These are phyloP conservation scores for Melangyna quadrimaculata DNA, from an alignment of 2,888 invertebrate genomes.

Conservation along the genomic window DNA sequence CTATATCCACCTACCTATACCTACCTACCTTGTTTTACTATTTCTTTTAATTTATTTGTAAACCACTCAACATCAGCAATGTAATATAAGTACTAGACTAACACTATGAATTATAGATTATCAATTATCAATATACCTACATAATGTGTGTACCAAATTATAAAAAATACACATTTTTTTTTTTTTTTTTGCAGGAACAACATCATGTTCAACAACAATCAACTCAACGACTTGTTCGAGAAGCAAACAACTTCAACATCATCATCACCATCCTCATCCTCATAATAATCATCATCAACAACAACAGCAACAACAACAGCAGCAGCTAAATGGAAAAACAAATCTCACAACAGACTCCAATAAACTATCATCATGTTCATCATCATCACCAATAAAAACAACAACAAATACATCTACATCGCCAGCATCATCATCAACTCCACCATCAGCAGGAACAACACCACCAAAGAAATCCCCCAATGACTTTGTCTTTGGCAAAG, in stretches of 20 bases:
- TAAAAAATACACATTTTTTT: not conserved
- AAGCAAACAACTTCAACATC: slow-evolving; percentile 74
- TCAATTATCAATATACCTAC: too few species aligned
- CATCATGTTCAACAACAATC: slow-evolving; percentile 61
- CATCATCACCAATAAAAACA: slow-evolving; percentile 39
- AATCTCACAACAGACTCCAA: slow-evolving; percentile 67
- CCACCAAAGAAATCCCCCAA: slow-evolving; percentile 83
- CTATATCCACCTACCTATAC: too few species aligned
- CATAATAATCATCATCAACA: slow-evolving; percentile 61
- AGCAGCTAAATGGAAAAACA: slow-evolving; percentile 71
- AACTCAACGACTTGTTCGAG: slow-evolving; percentile 59
- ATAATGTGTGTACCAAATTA: too few species aligned
- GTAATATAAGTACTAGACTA: too few species aligned
- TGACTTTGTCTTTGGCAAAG: slow-evolving; percentile 97
- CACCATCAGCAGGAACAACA: slow-evolving; percentile 73
- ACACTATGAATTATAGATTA: too few species aligned
- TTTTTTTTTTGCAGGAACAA: slow-evolving; percentile 31
- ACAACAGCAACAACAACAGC: slow-evolving; percentile 43
- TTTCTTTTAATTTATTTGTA: too few species aligned
- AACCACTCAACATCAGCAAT: too few species aligned
- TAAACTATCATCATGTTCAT: slow-evolving; percentile 61
- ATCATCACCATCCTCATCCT: slow-evolving; percentile 62
- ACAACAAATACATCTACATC: slow-evolving; percentile 66
- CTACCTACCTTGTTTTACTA: too few species aligned
- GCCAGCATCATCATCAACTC: slow-evolving; percentile 70